A percentile compares a stretch with the other conserved stretches of the same genome.
Evolutionary conservation across 2,888 invertebrate species (phyloP).

Genomic region (Cataglyphis altisquamis): DNA sequence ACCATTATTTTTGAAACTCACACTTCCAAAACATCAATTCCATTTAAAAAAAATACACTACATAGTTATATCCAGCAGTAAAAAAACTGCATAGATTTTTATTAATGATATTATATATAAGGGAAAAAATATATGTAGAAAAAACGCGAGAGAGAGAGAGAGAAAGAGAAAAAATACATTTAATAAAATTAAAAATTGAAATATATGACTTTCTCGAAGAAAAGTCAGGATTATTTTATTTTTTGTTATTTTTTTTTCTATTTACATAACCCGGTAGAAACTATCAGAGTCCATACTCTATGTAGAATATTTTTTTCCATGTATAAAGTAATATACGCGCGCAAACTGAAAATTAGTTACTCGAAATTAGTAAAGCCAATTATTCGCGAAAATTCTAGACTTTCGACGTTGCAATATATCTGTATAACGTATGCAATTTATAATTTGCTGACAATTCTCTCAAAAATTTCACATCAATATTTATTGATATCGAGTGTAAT

Average conservation of each 20-base stretch:
- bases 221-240: neutral
- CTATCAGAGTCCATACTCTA: neutral
- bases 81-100: neutral
- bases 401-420: neutral
- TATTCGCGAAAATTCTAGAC: neutral
- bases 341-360: neutral
- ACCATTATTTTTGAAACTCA: neutral
- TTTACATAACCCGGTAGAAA: neutral
- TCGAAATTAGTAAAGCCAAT: conserved; percentile 3
- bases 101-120: neutral
- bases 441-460: neutral
- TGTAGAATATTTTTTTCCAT: neutral
- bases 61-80: neutral
- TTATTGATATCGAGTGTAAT: conserved; percentile 16
- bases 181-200: neutral
- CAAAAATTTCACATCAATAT: neutral
- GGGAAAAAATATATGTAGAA: neutral
- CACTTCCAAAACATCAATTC: neutral
- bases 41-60: neutral
- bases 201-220: neutral
- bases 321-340: neutral
- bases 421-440: neutral
- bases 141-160: neutral
- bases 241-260: neutral
- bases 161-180: neutral